These are phyloP conservation scores for Carassius gibelio DNA, from an alignment of 2,113 vertebrate species.

Conservation along the genomic window DNA sequence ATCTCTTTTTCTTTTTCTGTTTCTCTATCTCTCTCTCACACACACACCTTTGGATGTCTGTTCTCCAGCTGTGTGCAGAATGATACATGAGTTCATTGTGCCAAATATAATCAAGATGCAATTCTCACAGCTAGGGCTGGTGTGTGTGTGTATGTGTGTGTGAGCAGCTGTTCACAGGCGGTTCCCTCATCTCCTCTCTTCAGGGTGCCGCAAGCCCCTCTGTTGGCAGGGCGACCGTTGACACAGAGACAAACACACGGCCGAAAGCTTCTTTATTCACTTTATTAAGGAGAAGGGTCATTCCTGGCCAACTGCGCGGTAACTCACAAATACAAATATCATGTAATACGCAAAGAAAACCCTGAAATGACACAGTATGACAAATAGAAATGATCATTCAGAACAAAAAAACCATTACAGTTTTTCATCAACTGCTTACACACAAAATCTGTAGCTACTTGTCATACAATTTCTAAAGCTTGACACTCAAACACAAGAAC, in stretches of 20 bases:
- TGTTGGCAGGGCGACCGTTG: slow-evolving; percentile 67
- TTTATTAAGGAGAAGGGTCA: slow-evolving; percentile 11
- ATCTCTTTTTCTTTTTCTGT: not conserved
- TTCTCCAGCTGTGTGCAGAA: slow-evolving; percentile 44
- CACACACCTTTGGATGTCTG: slow-evolving; percentile 22
- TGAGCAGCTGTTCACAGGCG: slow-evolving; percentile 57
- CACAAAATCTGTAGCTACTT: too few relatives aligned
- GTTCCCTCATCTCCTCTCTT: slow-evolving; percentile 46
- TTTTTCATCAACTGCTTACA: too few relatives aligned
- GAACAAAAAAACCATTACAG: slow-evolving; percentile 3
- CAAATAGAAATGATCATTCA: not conserved
- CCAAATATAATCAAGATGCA: slow-evolving; percentile 40
- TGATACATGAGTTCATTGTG: slow-evolving; percentile 30
- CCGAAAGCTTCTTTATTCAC: slow-evolving; percentile 59
- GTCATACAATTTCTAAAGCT: too few relatives aligned
- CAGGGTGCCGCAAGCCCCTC: slow-evolving; percentile 56
- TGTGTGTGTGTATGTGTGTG: slow-evolving; percentile 15
- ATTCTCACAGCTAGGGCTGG: slow-evolving; percentile 26
- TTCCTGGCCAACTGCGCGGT: not conserved
- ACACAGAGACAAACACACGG: slow-evolving; percentile 65
- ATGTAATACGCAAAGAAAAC: slow-evolving; percentile 9
- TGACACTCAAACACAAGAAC: too few relatives aligned
- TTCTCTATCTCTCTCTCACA: not conserved
- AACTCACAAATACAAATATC: not conserved
- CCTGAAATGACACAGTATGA: not conserved